A percentile compares a stretch with the other conserved stretches of the same genome.
phyloP scores from a whole-genome alignment of 2,888 invertebrate species.

The Hirudinaria manillensis region DNA sequence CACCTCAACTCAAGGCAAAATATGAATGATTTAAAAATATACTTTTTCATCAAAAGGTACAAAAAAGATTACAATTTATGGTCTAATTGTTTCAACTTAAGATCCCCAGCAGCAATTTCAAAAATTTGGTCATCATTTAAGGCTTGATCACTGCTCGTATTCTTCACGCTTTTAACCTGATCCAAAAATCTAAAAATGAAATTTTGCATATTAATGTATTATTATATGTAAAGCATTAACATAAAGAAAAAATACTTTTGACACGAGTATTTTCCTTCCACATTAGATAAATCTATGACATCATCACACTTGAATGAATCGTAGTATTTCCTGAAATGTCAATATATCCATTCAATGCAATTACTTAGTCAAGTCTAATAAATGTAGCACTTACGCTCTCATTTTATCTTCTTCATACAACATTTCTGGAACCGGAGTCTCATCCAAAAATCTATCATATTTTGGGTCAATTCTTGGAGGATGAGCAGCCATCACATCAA shows the following conservation, averaged over 20 bases:
- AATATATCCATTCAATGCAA: not conserved
- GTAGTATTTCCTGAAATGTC: constrained; percentile 16
- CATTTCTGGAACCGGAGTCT: constrained; percentile 41
- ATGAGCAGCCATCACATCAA: constrained; percentile 79
- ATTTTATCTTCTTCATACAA: constrained; percentile 56
- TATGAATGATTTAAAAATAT: too few species aligned
- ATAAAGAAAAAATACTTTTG: constrained; percentile 20
- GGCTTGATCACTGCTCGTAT: not conserved
- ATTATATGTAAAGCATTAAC: not conserved
- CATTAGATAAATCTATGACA: constrained; percentile 22
- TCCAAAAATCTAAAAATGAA: constrained; percentile 16
- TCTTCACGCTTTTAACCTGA: not conserved
- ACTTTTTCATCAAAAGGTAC: too few species aligned
- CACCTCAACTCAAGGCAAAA: too few species aligned
- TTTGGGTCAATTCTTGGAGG: constrained; percentile 79
- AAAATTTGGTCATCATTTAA: constrained; percentile 4
- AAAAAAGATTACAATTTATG: not conserved
- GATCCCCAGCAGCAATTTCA: not conserved
- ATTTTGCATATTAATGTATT: not conserved
- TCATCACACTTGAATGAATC: constrained; percentile 12
- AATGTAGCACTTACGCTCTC: constrained; percentile 67
- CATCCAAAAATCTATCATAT: constrained; percentile 58
- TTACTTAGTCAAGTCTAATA: too few species aligned
- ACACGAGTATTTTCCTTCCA: constrained; percentile 2
- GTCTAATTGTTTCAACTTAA: not conserved